phyloP scores from a whole-genome alignment of 2,113 vertebrate genomes.

The Brachirus orientalis region DNA sequence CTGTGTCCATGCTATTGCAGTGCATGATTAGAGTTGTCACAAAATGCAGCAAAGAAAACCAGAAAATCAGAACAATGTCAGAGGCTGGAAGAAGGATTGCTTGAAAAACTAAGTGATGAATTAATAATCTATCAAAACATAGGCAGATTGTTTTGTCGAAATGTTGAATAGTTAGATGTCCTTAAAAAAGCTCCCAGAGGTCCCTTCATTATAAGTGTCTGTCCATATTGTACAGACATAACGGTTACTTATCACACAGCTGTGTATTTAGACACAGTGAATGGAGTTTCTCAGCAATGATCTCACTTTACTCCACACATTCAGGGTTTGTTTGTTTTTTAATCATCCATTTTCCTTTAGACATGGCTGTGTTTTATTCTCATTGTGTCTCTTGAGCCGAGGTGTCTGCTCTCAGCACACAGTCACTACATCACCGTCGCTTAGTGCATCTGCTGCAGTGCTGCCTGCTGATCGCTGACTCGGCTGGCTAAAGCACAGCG shows the following conservation, averaged over 20 bases:
- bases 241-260: not conserved
- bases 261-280: conserved; percentile 8
- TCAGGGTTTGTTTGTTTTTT: not conserved
- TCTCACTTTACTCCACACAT: not conserved
- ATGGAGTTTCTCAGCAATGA: not conserved
- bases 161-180: conserved; percentile 24
- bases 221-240: not conserved
- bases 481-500: conserved; percentile 40
- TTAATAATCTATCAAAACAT: too few species aligned
- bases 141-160: not conserved
- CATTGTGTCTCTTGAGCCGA: not conserved
- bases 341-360: conserved; percentile 9
- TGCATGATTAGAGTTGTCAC: too few species aligned
- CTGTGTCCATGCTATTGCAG: too few species aligned
- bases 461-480: conserved; percentile 65
- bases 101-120: too few species aligned
- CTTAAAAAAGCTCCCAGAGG: conserved; percentile 45
- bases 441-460: conserved; percentile 61
- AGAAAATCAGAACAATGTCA: too few species aligned
- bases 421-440: conserved; percentile 54
- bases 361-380: too few species aligned
- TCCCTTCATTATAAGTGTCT: conserved; percentile 50
- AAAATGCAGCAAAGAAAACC: too few species aligned
- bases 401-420: conserved; percentile 29
- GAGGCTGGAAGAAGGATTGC: too few species aligned